A percentile compares a stretch with the other conserved stretches of the same genome.
phyloP scores from a whole-genome alignment of 2,888 invertebrate species.

The Leptopilina myrica region DNA sequence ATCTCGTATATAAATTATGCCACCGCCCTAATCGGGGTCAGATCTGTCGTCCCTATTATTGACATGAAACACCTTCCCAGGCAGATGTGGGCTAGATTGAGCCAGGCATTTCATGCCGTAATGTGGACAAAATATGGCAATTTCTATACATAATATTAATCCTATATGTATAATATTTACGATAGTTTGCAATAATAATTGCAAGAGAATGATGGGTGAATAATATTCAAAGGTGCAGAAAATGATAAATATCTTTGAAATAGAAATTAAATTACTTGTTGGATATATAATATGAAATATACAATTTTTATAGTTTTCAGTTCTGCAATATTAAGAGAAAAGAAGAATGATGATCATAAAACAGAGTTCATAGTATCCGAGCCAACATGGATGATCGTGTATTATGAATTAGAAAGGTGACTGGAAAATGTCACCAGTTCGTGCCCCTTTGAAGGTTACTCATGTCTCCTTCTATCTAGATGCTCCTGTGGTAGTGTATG shows the following conservation, averaged over 20 bases:
- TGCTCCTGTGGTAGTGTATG: neutral
- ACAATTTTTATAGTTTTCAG: conserved; percentile 4
- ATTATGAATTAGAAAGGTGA: conserved; percentile 63
- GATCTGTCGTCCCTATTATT: no score
- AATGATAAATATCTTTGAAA: neutral
- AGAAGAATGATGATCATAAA: conserved; percentile 50
- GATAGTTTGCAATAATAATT: no score
- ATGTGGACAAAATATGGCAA: no score
- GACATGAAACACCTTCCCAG: no score
- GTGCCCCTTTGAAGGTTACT: conserved; percentile 40
- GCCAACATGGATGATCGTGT: conserved; percentile 57
- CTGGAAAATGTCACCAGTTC: conserved; percentile 60
- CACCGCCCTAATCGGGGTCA: no score
- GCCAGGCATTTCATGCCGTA: neutral
- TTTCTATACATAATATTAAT: no score
- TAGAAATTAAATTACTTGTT: conserved; percentile 12
- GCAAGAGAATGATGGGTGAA: neutral
- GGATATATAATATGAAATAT: conserved; percentile 19
- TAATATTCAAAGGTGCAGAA: neutral
- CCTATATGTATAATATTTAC: no score
- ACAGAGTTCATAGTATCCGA: conserved; percentile 55
- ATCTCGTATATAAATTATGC: no score
- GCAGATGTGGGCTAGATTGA: no score
- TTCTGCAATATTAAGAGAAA: conserved; percentile 30
- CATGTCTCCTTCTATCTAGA: conserved; percentile 31